Conservation (phyloP, 2,113 vertebrate genomes). For the Loxodonta africana region DNA sequence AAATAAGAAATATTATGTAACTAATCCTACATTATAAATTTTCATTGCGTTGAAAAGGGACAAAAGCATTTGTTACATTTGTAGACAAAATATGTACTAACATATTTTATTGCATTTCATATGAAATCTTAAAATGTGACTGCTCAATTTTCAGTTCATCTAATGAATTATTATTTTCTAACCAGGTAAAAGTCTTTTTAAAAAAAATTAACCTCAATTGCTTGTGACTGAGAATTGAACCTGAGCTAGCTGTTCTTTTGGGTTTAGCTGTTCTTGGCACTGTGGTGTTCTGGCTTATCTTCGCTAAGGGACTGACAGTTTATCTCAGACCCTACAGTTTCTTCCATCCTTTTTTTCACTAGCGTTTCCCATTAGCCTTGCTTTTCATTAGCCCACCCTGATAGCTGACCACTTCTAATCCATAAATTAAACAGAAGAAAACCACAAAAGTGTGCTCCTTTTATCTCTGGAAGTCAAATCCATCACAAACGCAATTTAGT, state of each 20-base stretch:
- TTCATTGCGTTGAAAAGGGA: slow-evolving; percentile 41
- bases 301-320: slow-evolving; percentile 74
- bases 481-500: slow-evolving; percentile 46
- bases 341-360: slow-evolving; percentile 63
- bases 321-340: slow-evolving; percentile 74
- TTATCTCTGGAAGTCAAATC: slow-evolving; percentile 71
- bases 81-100: slow-evolving; percentile 47
- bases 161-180: slow-evolving; percentile 61
- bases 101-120: slow-evolving; percentile 65
- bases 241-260: neutral
- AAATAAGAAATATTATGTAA: neutral
- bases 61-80: slow-evolving; percentile 50
- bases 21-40: slow-evolving; percentile 10
- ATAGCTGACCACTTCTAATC: slow-evolving; percentile 56
- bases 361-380: slow-evolving; percentile 66
- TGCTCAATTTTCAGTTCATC: slow-evolving; percentile 32
- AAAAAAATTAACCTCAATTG: slow-evolving; percentile 46
- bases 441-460: slow-evolving; percentile 65
- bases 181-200: slow-evolving; percentile 54
- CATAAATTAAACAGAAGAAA: slow-evolving; percentile 56
- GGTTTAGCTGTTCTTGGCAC: neutral
- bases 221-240: slow-evolving; percentile 57
- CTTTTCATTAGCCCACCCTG: slow-evolving; percentile 80
- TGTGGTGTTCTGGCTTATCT: slow-evolving; percentile 74
- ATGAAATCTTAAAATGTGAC: slow-evolving; percentile 68